phyloP scores from a whole-genome alignment of 1,140 invertebrate genomes.

The Hylaeus volcanicus region DNA sequence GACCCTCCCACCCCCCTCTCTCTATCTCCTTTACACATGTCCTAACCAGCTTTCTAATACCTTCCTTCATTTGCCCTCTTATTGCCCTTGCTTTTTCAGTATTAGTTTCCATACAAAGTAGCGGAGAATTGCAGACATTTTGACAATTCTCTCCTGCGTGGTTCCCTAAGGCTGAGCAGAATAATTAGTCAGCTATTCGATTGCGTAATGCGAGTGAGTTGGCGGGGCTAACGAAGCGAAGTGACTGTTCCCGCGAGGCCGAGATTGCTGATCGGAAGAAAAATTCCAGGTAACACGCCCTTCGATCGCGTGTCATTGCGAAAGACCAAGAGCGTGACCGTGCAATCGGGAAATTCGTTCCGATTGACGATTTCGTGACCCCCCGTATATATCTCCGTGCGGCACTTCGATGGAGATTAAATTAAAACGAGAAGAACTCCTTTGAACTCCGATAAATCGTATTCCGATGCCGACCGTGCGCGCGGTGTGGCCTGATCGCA shows the following conservation, averaged over 20 bases:
- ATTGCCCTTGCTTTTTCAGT: no score
- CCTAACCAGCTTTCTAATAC: no score
- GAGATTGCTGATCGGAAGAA: conserved; percentile 17
- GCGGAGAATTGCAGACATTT: no score
- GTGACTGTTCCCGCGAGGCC: neutral
- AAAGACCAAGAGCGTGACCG: conserved; percentile 10
- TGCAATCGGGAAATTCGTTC: conserved; percentile 13
- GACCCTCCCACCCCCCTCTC: no score
- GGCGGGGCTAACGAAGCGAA: conserved; percentile 24
- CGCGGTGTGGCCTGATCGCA: conserved; percentile 2
- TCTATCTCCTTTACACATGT: no score
- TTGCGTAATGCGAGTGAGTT: neutral
- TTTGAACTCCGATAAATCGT: conserved; percentile 21
- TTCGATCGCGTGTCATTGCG: conserved; percentile 29
- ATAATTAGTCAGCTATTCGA: conserved; percentile 2
- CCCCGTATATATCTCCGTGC: neutral
- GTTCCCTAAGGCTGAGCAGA: neutral
- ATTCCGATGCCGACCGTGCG: neutral
- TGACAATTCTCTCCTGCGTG: neutral
- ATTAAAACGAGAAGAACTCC: conserved; percentile 46
- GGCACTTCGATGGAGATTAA: conserved; percentile 44
- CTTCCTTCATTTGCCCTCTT: no score
- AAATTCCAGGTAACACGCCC: conserved; percentile 22
- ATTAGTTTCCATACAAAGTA: no score
- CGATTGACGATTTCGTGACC: conserved; percentile 18